Conservation (phyloP, 2,888 invertebrate species). For the Barypeithes pellucidus region DNA sequence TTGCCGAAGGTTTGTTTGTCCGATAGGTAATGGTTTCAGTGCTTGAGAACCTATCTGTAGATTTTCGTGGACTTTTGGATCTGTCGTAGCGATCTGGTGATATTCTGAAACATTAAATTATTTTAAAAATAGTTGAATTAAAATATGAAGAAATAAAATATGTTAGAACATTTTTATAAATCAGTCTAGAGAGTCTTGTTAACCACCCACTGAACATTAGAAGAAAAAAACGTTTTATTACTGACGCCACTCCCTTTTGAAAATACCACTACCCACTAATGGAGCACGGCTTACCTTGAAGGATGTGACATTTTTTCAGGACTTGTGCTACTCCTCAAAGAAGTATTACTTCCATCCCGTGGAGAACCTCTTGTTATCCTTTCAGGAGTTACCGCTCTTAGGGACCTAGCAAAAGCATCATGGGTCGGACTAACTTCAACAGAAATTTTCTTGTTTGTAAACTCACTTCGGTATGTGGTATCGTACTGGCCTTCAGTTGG, state of each 20-base stretch:
- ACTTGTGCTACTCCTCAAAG: constrained; percentile 73
- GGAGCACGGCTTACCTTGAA: constrained; percentile 52
- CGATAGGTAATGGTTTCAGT: constrained; percentile 60
- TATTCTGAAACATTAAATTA: constrained; percentile 59
- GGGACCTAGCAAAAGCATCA: constrained; percentile 83
- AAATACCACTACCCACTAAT: not conserved
- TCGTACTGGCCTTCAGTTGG: constrained; percentile 73
- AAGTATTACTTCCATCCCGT: constrained; percentile 73
- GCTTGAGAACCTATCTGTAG: constrained; percentile 59
- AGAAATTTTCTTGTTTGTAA: constrained; percentile 74
- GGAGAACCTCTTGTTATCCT: constrained; percentile 60
- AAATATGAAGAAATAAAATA: too few species aligned
- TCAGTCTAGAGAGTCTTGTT: too few species aligned
- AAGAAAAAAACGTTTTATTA: too few species aligned
- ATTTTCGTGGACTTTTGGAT: constrained; percentile 60
- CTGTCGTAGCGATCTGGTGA: constrained; percentile 56
- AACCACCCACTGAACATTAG: too few species aligned
- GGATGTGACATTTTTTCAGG: constrained; percentile 65
- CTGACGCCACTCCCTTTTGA: not conserved
- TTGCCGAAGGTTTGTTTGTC: constrained; percentile 49
- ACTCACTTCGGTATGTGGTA: constrained; percentile 77
- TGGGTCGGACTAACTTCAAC: constrained; percentile 82
- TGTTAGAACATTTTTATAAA: too few species aligned
- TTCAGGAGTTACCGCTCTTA: constrained; percentile 79
- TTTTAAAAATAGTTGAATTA: too few species aligned